Conservation (phyloP, 2,113 vertebrate species). For the Paradoxurus hermaphroditus region DNA sequence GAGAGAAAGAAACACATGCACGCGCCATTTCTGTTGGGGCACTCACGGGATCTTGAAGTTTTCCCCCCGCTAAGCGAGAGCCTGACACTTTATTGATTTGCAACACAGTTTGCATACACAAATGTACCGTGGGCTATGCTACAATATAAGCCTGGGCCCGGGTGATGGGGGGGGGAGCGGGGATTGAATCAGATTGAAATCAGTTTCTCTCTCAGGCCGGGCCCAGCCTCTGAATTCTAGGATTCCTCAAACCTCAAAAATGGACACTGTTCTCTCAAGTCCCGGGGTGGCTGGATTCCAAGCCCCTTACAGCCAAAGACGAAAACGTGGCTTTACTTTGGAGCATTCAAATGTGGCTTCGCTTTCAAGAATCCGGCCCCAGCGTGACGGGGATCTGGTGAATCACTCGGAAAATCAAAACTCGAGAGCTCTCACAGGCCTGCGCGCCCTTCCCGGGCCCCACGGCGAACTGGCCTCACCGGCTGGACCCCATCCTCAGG, state of each 20-base stretch:
- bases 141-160: neutral
- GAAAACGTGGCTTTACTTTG: slow-evolving; percentile 57
- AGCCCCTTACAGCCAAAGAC: slow-evolving; percentile 18
- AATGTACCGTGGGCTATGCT: neutral
- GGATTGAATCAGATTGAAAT: neutral
- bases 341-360: slow-evolving; percentile 58
- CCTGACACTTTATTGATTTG: neutral
- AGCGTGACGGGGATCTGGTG: neutral
- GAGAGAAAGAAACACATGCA: neutral
- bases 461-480: rapidly evolving
- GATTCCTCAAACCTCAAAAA: slow-evolving; percentile 66
- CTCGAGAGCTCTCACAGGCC: neutral
- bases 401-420: slow-evolving; percentile 56
- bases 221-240: slow-evolving; percentile 47
- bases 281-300: slow-evolving; percentile 55
- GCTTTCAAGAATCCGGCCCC: slow-evolving; percentile 54
- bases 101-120: neutral
- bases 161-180: neutral
- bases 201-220: slow-evolving; percentile 14
- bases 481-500: rapidly evolving
- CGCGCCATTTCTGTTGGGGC: neutral
- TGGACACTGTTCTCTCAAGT: slow-evolving; percentile 28
- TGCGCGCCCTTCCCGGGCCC: neutral
- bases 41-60: rapidly evolving
- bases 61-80: neutral